Conservation (phyloP, 2,888 invertebrate species). For the Hirtodrosophila histrioides region DNA sequence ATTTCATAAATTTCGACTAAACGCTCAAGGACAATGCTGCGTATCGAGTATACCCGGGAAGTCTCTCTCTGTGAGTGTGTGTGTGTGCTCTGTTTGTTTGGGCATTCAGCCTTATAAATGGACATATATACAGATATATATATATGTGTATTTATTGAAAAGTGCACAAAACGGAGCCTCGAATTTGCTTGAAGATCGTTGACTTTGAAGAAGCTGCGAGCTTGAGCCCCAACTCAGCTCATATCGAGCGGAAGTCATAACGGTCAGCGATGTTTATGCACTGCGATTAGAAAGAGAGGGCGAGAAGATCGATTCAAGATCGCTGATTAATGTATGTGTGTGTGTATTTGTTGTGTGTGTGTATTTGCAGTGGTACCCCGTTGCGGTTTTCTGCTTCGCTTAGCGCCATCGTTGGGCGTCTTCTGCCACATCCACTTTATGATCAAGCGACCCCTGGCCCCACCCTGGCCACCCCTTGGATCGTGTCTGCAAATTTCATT, state of each 20-base stretch:
- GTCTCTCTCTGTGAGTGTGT: slow-evolving; percentile 5
- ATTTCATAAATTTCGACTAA: slow-evolving; percentile 80
- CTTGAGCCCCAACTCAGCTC: slow-evolving; percentile 20
- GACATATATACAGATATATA: slow-evolving; percentile 6
- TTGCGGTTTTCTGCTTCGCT: slow-evolving; percentile 65
- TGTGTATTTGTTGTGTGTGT: slow-evolving; percentile 6
- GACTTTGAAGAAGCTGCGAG: slow-evolving; percentile 39
- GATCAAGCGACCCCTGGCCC: slow-evolving; percentile 1
- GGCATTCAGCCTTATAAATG: slow-evolving; percentile 41
- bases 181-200: slow-evolving; percentile 48
- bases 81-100: neutral
- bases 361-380: neutral
- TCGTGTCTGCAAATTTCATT: slow-evolving; percentile 60
- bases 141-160: slow-evolving; percentile 39
- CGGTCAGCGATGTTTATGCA: slow-evolving; percentile 49
- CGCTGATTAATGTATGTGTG: slow-evolving; percentile 37
- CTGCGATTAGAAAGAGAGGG: slow-evolving; percentile 9
- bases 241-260: slow-evolving; percentile 71
- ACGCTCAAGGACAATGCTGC: slow-evolving; percentile 76
- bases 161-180: slow-evolving; percentile 31
- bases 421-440: slow-evolving; percentile 39
- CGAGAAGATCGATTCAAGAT: neutral
- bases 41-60: slow-evolving; percentile 45
- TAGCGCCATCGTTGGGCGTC: slow-evolving; percentile 68
- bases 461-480: neutral